phyloP scores from a whole-genome alignment of 2,888 invertebrate genomes.

The Abrostola tripartita region DNA sequence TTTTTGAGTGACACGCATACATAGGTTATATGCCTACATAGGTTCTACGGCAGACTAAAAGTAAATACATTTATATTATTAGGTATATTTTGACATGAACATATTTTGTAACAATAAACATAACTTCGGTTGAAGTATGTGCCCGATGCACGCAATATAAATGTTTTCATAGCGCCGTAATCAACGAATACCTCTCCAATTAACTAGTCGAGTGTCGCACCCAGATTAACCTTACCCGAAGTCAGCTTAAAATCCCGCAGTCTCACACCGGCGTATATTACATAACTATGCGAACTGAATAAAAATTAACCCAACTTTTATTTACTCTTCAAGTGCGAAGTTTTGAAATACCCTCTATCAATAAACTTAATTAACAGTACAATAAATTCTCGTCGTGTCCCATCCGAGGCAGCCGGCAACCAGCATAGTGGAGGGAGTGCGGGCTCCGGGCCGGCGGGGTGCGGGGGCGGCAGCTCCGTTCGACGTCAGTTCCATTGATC shows the following conservation, averaged over 20 bases:
- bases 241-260: constrained; percentile 28
- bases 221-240: constrained; percentile 28
- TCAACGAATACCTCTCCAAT: constrained; percentile 41
- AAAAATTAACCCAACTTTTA: constrained; percentile 25
- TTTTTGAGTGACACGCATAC: no score
- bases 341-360: constrained; percentile 50
- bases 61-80: no score
- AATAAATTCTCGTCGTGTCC: constrained; percentile 57
- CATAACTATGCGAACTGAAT: constrained; percentile 17
- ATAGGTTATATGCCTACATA: no score
- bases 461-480: constrained; percentile 50
- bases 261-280: constrained; percentile 12
- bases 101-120: constrained; percentile 2
- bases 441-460: constrained; percentile 45
- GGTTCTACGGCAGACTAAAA: no score
- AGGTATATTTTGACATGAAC: constrained; percentile 6
- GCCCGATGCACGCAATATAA: constrained; percentile 25
- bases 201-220: constrained; percentile 40
- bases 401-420: constrained; percentile 37
- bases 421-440: constrained; percentile 48
- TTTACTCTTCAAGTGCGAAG: constrained; percentile 36
- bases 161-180: constrained; percentile 24
- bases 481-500: constrained; percentile 83
- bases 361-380: constrained; percentile 59
- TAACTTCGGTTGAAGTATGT: neutral